phyloP scores from a whole-genome alignment of 1,140 invertebrate genomes.

The Leptinotarsa texana region DNA sequence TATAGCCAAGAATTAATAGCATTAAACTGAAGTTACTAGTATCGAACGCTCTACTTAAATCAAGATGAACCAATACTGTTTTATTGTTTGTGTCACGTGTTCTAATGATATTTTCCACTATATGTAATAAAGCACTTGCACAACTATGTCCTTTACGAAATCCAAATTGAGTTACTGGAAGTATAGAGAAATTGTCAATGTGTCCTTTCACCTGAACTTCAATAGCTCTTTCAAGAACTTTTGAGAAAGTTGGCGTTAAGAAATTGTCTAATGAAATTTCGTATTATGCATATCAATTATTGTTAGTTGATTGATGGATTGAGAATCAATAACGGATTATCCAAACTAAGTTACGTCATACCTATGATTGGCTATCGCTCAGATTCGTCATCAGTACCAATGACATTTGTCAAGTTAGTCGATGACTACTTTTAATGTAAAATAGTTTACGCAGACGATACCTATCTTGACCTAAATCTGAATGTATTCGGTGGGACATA shows the following conservation, averaged over 20 bases:
- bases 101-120: too few species aligned
- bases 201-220: too few species aligned
- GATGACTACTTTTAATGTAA: not conserved
- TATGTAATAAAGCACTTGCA: too few species aligned
- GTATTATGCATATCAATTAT: constrained; percentile 10
- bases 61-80: too few species aligned
- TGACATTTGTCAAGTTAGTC: not conserved
- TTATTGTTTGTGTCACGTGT: too few species aligned
- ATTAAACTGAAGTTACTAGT: too few species aligned
- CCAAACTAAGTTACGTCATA: not conserved
- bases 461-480: not conserved
- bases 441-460: not conserved
- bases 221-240: too few species aligned
- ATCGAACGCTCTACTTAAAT: too few species aligned
- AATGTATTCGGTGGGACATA: not conserved
- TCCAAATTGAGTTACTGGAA: too few species aligned
- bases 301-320: constrained; percentile 6
- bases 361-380: not conserved
- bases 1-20: too few species aligned
- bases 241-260: not conserved
- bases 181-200: too few species aligned
- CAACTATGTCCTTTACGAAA: too few species aligned
- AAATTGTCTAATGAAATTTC: not conserved
- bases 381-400: not conserved
- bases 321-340: constrained; percentile 1